Base-by-base conservation (phyloP, 2,113 vertebrate genomes). In the Nematolebias whitei region DNA sequence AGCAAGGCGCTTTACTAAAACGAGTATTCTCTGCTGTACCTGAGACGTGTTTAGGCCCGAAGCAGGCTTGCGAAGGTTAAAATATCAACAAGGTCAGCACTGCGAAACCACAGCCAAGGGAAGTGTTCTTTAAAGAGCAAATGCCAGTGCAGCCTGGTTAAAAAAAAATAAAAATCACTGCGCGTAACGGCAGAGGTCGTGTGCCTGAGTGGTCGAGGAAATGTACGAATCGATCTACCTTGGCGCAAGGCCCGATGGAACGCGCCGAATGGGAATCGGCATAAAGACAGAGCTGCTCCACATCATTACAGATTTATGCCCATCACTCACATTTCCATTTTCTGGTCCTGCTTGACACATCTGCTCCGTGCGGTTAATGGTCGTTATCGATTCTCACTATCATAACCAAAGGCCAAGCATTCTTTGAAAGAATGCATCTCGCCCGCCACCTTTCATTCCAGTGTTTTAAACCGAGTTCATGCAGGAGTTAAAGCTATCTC, bases 201-300 rank as follows among this genome's bases (percentile, higher is more conserved):
- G 61, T 66, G 64, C 16, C 69, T 56, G 68, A 85, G 74, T 44
- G 68, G 69, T 83, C 23, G 26, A 84, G 81, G 80, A 85, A 83
- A 83, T 69, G 56, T 75, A 74, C 52, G 55, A 84, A 86, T 92
- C 49, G 67, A 87, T 89, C 50, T 51, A 61, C 63, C 66, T 69
- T 70, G 49, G 64, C 26, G 9, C 35, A 51, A 44, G 51, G 48
- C 78, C 69, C 63, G 64, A 89, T 84, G 66, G 64, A 80, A 59
- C 68, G 63, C 59, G 23, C 23, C 22, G 55, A 78, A 74, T 45
- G 60, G 64, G 64, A 78, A 78, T 77, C 43, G 41, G 41, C 63
- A 51, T 76, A 79, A 76, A 82, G 81, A 73, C 66, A 45, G 71
- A 80, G 76, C 70, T 50, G 63, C 74, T 71, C 73, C 52, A 32